Base-by-base conservation (phyloP, 2,113 vertebrate species). In the Eublepharis macularius region DNA sequence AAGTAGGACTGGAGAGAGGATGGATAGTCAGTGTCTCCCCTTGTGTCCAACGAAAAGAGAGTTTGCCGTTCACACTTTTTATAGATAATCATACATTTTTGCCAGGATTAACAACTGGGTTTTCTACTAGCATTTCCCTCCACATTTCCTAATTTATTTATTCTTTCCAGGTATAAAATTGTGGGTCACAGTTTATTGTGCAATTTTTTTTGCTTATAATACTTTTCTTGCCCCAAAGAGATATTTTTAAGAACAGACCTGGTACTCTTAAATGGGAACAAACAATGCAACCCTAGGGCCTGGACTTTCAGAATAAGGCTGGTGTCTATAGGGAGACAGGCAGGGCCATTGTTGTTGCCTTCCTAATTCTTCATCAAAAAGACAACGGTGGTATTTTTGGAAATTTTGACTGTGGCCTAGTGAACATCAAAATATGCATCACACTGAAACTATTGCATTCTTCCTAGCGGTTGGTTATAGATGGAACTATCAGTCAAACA, bases 401-500 rank as follows among this genome's bases (percentile, higher is more conserved):
- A 81, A 89, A 47, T 73, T 83, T 92, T 92, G 68, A 69, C 34
- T 3, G 81, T 73, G 34, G 88, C 82, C 75, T 82, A 90, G 79
- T 51, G 43, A 26, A 83, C 5, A 17, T 47, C 88, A 76, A 81
- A 39, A 66, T 69, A 77, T 54, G 89, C 34, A 77, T 60, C 39
- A 82, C 85, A 93, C 81, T 86, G 91, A 81, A 82, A 83, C 2
- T 34, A 6, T 0, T 85, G 4, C 47, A 70, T 29, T 72, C 87
- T 82, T n/a, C n/a, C 17, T 6, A 84, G 88, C 7, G 4, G 26
- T 39, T 3, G 29, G 26, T 14, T 16, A 14, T 29, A 24, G 34
- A 14, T 29, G 45, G 51, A 57, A 77, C 11, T 24, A 29, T 60
- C 10, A 21, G 45, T 29, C 29, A 76, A n/a, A 34, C 45, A 16